Evolutionary conservation across 2,113 vertebrate genomes (phyloP).

Genomic region (Tetrax tetrax): DNA sequence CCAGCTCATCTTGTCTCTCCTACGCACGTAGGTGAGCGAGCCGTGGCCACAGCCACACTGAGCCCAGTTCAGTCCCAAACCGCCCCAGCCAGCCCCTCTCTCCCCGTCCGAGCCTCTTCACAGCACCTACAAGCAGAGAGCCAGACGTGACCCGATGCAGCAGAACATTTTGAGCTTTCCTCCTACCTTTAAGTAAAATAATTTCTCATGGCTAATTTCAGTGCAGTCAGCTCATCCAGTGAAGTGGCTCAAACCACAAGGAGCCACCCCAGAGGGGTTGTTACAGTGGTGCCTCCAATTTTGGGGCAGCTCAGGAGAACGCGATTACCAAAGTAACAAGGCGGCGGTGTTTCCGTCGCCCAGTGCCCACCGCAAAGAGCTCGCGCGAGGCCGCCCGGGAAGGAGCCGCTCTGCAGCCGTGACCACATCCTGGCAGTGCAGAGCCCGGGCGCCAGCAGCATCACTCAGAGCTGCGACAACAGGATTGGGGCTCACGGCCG

Average conservation of each 20-base stretch:
- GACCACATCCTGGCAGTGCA: not conserved
- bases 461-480: not conserved
- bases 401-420: not conserved
- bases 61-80: not conserved
- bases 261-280: not conserved
- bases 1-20: not conserved
- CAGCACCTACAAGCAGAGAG: not conserved
- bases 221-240: not conserved
- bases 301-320: not conserved
- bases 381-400: not conserved
- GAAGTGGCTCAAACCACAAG: rapidly evolving
- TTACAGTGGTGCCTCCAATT: not conserved
- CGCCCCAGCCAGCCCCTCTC: not conserved
- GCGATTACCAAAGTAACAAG: not conserved
- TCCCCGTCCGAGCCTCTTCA: not conserved
- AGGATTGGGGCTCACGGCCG: rapidly evolving
- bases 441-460: not conserved
- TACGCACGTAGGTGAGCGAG: rapidly evolving
- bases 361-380: not conserved
- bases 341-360: not conserved
- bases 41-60: rapidly evolving
- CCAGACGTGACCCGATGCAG: not conserved
- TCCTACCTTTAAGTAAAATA: not conserved
- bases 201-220: not conserved
- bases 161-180: not conserved